These are phyloP conservation scores for Meloidogyne hapla DNA, from an alignment of 1,140 invertebrate genomes.

Conservation along the genomic window DNA sequence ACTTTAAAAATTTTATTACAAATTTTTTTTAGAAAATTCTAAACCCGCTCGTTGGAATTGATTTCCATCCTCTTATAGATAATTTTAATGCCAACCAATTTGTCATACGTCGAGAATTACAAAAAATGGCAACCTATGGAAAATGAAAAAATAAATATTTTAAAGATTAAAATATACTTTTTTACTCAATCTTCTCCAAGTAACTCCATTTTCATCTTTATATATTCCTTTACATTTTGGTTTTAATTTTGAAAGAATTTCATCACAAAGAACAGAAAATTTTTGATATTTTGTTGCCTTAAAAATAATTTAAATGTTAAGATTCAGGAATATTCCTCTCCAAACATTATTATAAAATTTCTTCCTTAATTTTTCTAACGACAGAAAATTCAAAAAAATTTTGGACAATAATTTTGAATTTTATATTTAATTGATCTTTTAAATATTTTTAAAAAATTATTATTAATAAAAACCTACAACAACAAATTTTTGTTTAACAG, in stretches of 20 bases:
- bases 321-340: no score
- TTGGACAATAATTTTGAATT: no score
- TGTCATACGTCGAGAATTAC: slow-evolving; percentile 33
- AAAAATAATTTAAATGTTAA: background rate
- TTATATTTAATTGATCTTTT: no score
- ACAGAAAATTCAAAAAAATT: no score
- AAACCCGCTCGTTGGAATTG: slow-evolving; percentile 27
- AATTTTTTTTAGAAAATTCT: background rate
- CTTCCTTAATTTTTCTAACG: background rate
- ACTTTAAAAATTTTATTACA: slow-evolving; percentile 11
- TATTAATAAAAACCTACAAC: background rate
- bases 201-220: slow-evolving; percentile 2
- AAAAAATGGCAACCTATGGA: slow-evolving; percentile 25
- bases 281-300: background rate
- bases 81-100: slow-evolving; percentile 36
- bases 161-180: slow-evolving; percentile 19
- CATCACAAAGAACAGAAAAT: background rate
- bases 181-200: slow-evolving; percentile 9
- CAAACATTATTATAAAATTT: no score
- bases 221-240: slow-evolving; percentile 1
- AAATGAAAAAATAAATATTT: background rate
- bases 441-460: no score
- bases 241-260: background rate
- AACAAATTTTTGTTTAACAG: slow-evolving; percentile 29
- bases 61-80: slow-evolving; percentile 12